Base-by-base conservation (phyloP, 2,797 vertebrate species). In the Hyperoplus lanceolatus region DNA sequence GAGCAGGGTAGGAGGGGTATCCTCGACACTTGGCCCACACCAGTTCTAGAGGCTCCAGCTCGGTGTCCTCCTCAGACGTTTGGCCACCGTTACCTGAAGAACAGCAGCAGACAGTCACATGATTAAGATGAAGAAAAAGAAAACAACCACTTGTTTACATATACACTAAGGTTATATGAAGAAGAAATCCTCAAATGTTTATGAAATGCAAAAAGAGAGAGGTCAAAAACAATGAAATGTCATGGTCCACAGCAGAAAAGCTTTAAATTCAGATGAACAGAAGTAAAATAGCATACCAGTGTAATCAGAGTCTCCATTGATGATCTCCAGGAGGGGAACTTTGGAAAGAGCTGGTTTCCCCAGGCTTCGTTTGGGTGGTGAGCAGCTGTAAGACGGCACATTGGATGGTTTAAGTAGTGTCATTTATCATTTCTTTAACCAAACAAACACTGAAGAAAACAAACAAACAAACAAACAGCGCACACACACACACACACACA, bases 11-110 rank as follows among this genome's bases (percentile, higher is more conserved):
- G 84, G 98, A 99, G 66, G 98, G 98, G 60, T 99, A 99, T 54
- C 98, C 98, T 79, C 98, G 95, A 89, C 97, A 99, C 91, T 99
- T 99, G 75, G 98, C 98, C 98, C 98, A 99, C 89, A 99, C 98
- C 13, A 99, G 95, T 84, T 98, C 98, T 79, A 99, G 89, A 82
- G 98, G 95, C 87, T 99, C 97, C 87, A 98, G 96, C 90, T 98
- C 96, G 3, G 92, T 84, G 16, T 94, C 95, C 50, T 95, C 96
- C 77, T 97, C 97, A 73, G 96, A 89, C 82, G 89, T 93, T 88
- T 96, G 94, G 77, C 96, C 93, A 77, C 94, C 86, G 68, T 95
- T 96, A 84, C 96, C 97, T 97, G 73, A n/a, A 81, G 58, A 79
- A 73, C 42, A 72, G 46, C 38, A 76, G 39, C 10, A 80, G 0